Percentiles rank a stretch among this genome's conserved stretches.
Conservation (phyloP, 92 coral and sea anemone genomes). For the Zoanthus sociatus region DNA sequence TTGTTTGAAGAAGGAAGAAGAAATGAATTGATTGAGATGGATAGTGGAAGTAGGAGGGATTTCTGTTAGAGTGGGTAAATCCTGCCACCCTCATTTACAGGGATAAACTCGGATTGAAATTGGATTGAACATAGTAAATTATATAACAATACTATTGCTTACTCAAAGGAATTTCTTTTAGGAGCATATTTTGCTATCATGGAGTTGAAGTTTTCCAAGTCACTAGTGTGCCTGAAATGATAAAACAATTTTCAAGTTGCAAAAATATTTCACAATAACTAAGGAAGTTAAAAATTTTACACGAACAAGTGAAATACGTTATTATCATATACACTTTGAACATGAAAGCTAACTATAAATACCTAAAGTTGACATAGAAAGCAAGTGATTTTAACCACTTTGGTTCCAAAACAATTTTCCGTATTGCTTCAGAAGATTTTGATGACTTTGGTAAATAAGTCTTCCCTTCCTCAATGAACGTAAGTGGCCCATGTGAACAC, state of each 20-base stretch:
- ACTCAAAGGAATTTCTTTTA: constrained; percentile 25
- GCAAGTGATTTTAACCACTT: neutral
- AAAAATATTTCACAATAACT: constrained; percentile 8
- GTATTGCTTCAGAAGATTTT: constrained; percentile 11
- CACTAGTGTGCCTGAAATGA: constrained; percentile 33
- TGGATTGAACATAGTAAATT: neutral
- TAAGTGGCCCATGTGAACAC: constrained; percentile 53
- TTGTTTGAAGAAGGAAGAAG: neutral
- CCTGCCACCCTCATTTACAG: too few relatives aligned
- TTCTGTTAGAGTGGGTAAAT: too few relatives aligned
- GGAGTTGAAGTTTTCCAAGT: constrained; percentile 29
- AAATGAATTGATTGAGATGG: neutral
- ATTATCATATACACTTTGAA: constrained; percentile 13
- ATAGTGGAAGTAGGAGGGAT: neutral
- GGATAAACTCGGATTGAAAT: too few relatives aligned
- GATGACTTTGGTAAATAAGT: constrained; percentile 35
- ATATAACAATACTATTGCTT: neutral
- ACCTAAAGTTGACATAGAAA: constrained; percentile 34
- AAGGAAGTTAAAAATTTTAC: neutral
- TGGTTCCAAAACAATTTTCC: constrained; percentile 18
- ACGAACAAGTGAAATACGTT: neutral
- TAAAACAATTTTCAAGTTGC: constrained; percentile 14
- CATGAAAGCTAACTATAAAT: constrained; percentile 6
- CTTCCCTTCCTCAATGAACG: constrained; percentile 42
- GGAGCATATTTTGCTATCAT: constrained; percentile 37